Base-by-base conservation (phyloP, 2,888 invertebrate species). In the Ochropleura plecta region DNA sequence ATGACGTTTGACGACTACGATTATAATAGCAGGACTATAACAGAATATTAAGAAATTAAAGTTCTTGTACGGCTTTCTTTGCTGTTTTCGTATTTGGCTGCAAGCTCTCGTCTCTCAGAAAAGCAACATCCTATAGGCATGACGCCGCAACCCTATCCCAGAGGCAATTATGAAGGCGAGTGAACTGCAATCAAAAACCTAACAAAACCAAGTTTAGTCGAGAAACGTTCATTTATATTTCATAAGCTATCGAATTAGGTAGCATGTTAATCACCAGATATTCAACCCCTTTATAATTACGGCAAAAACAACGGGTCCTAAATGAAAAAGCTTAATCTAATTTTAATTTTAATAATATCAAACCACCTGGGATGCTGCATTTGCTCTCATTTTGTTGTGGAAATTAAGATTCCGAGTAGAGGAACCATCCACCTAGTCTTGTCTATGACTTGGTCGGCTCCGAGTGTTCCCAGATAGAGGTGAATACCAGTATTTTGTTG, bases 121-220 rank as follows among this genome's bases (percentile, higher is more conserved):
- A 57, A 9, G 62, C 65, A 90, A 79, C 90, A 91, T 84, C 91
- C 92, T 92, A 88, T 92, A 90, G 46, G 46, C 64, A 78, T 82
- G 30, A 81, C 70, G 84, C 83, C 85, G 84, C 91, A 94, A 94
- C 95, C 95, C 95, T 94, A 92, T 93, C 94, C 95, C 95, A 94
- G 91, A 95, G 95, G 95, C 95, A 95, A 96, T 96, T 95, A 96
- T 94, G 94, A 94, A 92, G 91, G 91, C 91, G 93, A 92, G 93
- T 93, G 91, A 95, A 94, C 94, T 93, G 94, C 95, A 96, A 96
- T 96, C 95, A 95, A 95, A 96, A 95, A 95, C 94, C 91, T 93
- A 93, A 91, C 93, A 94, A 95, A 95, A 95, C 95, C 95, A 86
- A 93, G 94, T 92, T 94, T 92, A 91, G 91, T 88, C 87, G 94